A percentile compares a stretch with the other conserved stretches of the same genome.
Evolutionary conservation across 2,888 invertebrate genomes (phyloP).

Genomic region (Malthinus seriepunctatus): DNA sequence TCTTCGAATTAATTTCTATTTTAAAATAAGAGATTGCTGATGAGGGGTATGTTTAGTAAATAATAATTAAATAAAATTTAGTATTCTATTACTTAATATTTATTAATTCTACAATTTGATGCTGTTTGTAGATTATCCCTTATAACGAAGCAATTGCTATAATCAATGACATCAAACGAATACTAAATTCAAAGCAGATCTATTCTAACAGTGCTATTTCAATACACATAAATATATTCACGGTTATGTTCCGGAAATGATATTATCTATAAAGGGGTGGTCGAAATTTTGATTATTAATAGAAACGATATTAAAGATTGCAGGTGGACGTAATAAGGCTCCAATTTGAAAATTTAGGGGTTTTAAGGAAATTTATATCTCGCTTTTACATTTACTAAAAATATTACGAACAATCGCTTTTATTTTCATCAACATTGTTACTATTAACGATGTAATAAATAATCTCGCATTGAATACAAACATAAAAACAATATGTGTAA

Average conservation of each 20-base stretch:
- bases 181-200: constrained; percentile 3
- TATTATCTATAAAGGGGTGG: constrained; percentile 22
- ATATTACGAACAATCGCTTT: constrained; percentile 19
- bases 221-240: constrained; percentile 5
- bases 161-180: constrained; percentile 17
- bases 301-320: constrained; percentile 13
- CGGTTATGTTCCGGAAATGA: constrained; percentile 22
- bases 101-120: not conserved
- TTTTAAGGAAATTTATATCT: constrained; percentile 8
- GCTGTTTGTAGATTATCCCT: constrained; percentile 1
- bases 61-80: too few relatives aligned
- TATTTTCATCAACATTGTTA: constrained; percentile 25
- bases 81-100: too few relatives aligned
- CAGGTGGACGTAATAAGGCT: constrained; percentile 20
- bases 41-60: too few relatives aligned
- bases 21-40: too few relatives aligned
- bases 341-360: constrained; percentile 6
- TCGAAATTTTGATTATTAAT: constrained; percentile 12
- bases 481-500: constrained; percentile 22
- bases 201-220: not conserved
- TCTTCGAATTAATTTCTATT: too few relatives aligned
- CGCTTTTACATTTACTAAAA: constrained; percentile 8
- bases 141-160: constrained; percentile 6
- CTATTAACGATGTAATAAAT: constrained; percentile 29
- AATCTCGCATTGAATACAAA: constrained; percentile 28